A percentile compares a stretch with the other conserved stretches of the same genome.
Evolutionary conservation across 2,888 invertebrate genomes (phyloP).

Genomic region (Ophraella communa): DNA sequence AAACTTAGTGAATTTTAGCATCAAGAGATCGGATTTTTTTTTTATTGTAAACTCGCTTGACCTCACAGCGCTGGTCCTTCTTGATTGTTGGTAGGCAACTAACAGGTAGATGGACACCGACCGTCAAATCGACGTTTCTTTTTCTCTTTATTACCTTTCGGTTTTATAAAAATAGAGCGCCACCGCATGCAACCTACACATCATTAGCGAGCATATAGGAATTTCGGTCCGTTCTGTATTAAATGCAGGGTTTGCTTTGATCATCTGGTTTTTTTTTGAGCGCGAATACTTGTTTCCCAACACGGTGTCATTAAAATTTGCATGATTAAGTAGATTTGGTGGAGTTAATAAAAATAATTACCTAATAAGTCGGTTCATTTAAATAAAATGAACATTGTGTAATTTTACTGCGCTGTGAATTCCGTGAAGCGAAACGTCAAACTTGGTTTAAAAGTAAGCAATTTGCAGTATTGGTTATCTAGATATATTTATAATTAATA

Average conservation of each 20-base stretch:
- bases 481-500: too few species aligned
- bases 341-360: not conserved
- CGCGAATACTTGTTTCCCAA: not conserved
- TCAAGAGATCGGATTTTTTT: not conserved
- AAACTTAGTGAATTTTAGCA: not conserved
- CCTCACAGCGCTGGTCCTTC: not conserved
- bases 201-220: slow-evolving; percentile 27
- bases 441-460: too few species aligned
- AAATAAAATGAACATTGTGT: too few species aligned
- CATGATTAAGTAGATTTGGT: not conserved
- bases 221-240: slow-evolving; percentile 12
- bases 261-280: not conserved
- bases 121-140: not conserved
- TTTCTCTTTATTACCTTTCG: not conserved
- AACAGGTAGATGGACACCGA: slow-evolving; percentile 4
- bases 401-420: too few species aligned
- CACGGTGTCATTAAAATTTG: not conserved
- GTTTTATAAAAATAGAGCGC: slow-evolving; percentile 1
- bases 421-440: too few species aligned
- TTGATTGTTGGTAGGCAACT: not conserved
- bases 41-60: slow-evolving; percentile 2
- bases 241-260: not conserved
- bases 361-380: too few species aligned
- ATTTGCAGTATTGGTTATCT: too few species aligned
- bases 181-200: slow-evolving; percentile 31